Evolutionary conservation across 2,888 invertebrate species (phyloP), one percentile per base, ranked within the genome.

Genomic region (Anticlea derivata): DNA sequence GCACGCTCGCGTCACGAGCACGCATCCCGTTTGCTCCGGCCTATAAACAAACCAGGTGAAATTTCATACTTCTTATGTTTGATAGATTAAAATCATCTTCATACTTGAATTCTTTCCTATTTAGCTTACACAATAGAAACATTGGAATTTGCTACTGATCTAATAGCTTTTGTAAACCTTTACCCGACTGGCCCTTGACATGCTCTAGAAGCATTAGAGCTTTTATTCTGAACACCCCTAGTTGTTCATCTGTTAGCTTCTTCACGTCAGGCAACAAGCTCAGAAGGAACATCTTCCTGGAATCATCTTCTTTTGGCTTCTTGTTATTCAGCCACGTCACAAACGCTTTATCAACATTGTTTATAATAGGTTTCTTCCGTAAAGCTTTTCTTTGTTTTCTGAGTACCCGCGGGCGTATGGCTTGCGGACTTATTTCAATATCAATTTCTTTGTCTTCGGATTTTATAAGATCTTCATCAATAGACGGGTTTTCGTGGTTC

Each of bases 191-290:
- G 2, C 1, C 7, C 20, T 54, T 55, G 12, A 59, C 39, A 23
- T 58, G 57, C 23, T 58, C 47, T 30, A 55, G 30, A 35, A 58
- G 54, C 39, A 55, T 22, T 26, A 56, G 27, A 17, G 49, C 43
- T 27, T 54, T 56, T 44, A 54, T 60, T 33, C 49, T 51, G 27
- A 54, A 51, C 40, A 50, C 48, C 5, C 53, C 35, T 27, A 59
- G 41, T 40, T 57, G 56, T 26, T 54, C 48, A 24, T 57, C 57
- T 2, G 45, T 50, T 11, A 57, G 48, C 31, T 23, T 52, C 26
- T 39, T 45, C 10, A 60, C 35, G 43, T 60, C 60, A 12, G 60
- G 57, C 38, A 60, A 31, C 30, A 60, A 46, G 27, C 54, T 55
- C 5, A 57, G 41, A 7, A 60, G 43, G 23, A 60, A 60, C 54